Percentiles rank a stretch among this genome's conserved stretches.
phyloP scores from a whole-genome alignment of 2,113 vertebrate species.

The Ploceus nigricollis region DNA sequence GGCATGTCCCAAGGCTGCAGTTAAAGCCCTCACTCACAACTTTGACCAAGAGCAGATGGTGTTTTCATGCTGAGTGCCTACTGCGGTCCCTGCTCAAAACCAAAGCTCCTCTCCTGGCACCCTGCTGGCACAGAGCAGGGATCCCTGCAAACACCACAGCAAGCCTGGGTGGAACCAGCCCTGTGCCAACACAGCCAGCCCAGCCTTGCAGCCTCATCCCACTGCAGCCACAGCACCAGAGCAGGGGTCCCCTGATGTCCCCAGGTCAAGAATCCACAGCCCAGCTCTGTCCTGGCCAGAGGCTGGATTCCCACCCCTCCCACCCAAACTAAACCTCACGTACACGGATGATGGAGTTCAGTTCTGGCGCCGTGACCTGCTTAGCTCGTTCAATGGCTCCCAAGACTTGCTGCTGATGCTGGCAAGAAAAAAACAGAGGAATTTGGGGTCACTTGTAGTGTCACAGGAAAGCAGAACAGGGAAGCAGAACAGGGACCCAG shows the following conservation, averaged over 20 bases:
- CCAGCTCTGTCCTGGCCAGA: neutral
- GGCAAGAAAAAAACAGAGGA: neutral
- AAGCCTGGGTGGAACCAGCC: neutral
- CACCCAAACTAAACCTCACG: constrained; percentile 22
- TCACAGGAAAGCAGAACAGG: neutral
- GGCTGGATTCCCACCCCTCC: neutral
- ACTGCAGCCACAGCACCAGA: neutral
- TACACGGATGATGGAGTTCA: constrained; percentile 99
- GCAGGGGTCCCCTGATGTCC: neutral
- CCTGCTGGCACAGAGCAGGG: neutral
- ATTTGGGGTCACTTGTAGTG: neutral
- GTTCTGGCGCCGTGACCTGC: constrained; percentile 94
- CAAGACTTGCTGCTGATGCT: constrained; percentile 98
- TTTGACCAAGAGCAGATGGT: neutral
- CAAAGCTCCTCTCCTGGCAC: neutral
- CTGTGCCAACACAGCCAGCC: neutral
- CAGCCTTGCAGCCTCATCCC: neutral
- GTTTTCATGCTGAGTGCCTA: neutral
- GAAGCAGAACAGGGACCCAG: neutral
- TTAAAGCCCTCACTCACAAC: neutral
- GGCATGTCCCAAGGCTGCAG: neutral
- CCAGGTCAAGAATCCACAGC: neutral
- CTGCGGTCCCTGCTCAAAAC: neutral
- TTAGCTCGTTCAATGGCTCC: constrained; percentile 96
- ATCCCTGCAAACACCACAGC: neutral